Evolutionary conservation across 2,888 invertebrate genomes (phyloP).

Genomic region (Xestia c-nigrum): DNA sequence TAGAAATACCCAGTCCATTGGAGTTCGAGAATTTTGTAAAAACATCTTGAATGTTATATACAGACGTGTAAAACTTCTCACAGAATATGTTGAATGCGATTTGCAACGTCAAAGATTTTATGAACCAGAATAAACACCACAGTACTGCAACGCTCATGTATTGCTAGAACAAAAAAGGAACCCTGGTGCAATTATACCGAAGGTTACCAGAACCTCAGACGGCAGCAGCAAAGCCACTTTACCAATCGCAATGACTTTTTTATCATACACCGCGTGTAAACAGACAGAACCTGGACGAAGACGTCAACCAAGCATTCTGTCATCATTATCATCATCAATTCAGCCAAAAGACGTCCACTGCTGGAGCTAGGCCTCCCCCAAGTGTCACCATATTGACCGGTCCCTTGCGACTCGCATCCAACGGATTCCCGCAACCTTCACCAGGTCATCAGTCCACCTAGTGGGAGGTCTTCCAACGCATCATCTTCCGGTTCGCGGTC

Average conservation of each 20-base stretch:
- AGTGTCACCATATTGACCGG: too few relatives aligned
- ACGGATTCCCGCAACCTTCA: too few relatives aligned
- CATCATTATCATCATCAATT: neutral
- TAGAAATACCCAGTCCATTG: neutral
- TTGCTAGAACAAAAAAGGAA: neutral
- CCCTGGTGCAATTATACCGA: neutral
- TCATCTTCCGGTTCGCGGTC: too few relatives aligned
- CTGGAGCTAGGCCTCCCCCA: too few relatives aligned
- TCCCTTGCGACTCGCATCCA: too few relatives aligned
- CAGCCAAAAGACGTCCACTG: too few relatives aligned
- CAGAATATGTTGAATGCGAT: neutral
- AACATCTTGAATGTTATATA: conserved; percentile 2
- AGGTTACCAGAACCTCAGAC: neutral
- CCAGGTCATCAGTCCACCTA: too few relatives aligned
- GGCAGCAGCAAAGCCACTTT: neutral
- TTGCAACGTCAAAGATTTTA: neutral
- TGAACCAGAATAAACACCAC: neutral
- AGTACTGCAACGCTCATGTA: neutral
- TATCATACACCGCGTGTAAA: too few relatives aligned
- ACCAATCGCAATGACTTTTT: neutral
- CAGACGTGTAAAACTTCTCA: conserved; percentile 5
- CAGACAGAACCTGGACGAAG: too few relatives aligned
- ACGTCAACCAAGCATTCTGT: too few relatives aligned
- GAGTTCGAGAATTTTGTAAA: neutral
- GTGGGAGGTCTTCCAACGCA: too few relatives aligned